These are phyloP conservation scores for Dasysyrphus tricinctus DNA, from an alignment of 2,888 invertebrate species.

Conservation along the genomic window DNA sequence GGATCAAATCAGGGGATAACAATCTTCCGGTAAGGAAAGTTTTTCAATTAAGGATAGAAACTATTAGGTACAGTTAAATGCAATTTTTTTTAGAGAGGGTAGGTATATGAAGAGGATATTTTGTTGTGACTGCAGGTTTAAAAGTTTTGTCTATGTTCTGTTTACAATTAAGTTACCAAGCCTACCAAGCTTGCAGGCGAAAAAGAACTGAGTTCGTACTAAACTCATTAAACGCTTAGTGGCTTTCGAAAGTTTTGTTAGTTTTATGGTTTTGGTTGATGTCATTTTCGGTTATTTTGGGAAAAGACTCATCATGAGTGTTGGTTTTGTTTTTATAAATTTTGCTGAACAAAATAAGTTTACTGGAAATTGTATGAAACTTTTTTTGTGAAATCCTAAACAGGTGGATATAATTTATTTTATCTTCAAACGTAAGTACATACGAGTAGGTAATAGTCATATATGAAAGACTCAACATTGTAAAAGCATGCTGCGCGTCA, in stretches of 20 bases:
- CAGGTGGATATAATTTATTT: constrained; percentile 7
- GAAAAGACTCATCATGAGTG: constrained; percentile 11
- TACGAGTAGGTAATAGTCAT: no score
- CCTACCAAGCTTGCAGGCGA: neutral
- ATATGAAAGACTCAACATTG: neutral
- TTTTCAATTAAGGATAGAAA: constrained; percentile 70
- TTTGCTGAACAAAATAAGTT: neutral
- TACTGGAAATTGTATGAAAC: neutral
- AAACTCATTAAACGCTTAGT: constrained; percentile 50
- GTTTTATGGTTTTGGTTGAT: constrained; percentile 28
- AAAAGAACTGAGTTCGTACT: constrained; percentile 42
- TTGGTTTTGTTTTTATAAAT: neutral
- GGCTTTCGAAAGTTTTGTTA: constrained; percentile 59
- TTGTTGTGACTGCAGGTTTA: constrained; percentile 43
- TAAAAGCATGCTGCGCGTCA: neutral
- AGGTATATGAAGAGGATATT: constrained; percentile 1
- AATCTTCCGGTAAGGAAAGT: constrained; percentile 62
- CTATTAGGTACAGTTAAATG: constrained; percentile 63
- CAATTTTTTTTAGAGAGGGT: constrained; percentile 29
- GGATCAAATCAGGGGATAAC: constrained; percentile 2
- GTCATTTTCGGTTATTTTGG: constrained; percentile 45
- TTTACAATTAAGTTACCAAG: constrained; percentile 33
- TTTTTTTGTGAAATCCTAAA: neutral
- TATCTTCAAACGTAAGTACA: neutral
- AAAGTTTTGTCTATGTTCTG: constrained; percentile 65